Conservation (phyloP, 2,888 invertebrate genomes). For the Microctonus hyperodae region DNA sequence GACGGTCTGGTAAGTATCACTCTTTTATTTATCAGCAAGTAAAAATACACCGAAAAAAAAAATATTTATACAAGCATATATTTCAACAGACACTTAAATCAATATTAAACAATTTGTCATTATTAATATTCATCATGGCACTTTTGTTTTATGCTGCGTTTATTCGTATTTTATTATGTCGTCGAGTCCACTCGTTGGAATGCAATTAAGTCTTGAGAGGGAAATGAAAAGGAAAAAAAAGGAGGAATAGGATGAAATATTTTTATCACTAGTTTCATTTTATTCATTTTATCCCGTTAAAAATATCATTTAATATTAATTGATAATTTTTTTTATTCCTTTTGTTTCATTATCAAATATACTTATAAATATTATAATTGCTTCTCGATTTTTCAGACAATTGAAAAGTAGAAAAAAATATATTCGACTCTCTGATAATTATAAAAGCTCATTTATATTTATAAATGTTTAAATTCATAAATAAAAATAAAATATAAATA, state of each 20-base stretch:
- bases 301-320: neutral
- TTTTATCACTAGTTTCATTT: slow-evolving; percentile 1
- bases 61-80: neutral
- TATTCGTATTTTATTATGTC: neutral
- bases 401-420: no score
- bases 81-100: neutral
- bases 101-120: neutral
- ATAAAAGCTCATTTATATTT: no score
- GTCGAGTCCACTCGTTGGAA: slow-evolving; percentile 20
- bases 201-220: slow-evolving; percentile 24
- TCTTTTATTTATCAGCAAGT: slow-evolving; percentile 8
- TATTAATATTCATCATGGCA: no score
- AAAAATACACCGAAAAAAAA: neutral
- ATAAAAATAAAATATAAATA: no score
- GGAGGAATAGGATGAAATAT: slow-evolving; percentile 5
- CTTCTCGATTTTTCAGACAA: no score
- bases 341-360: no score
- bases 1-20: slow-evolving; percentile 78
- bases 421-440: no score
- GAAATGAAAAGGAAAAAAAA: slow-evolving; percentile 15
- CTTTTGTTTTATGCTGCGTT: neutral
- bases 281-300: neutral
- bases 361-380: no score
- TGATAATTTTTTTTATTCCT: no score
- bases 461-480: no score